Percentiles rank a stretch among this genome's conserved stretches.
Evolutionary conservation across 1,140 invertebrate genomes (phyloP).

Genomic region (Elysia chlorotica): DNA sequence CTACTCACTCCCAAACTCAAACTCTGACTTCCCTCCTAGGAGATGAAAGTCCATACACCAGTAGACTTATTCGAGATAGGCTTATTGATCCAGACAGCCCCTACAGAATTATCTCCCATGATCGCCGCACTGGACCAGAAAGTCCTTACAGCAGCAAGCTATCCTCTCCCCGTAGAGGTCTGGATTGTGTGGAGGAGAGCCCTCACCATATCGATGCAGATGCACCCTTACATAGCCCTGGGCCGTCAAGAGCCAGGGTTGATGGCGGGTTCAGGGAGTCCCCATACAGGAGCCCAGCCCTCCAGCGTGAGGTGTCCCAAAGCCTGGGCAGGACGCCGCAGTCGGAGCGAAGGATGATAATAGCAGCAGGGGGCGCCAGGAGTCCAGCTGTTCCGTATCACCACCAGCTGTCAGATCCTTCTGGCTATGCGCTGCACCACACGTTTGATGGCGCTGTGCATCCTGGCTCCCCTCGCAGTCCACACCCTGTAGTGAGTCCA

Average conservation of each 20-base stretch:
- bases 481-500: no score
- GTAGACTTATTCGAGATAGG: conserved; percentile 21
- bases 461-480: conserved; percentile 1
- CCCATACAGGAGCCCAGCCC: conserved; percentile 17
- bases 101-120: conserved; percentile 19
- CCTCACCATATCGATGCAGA: neutral
- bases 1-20: conserved; percentile 16
- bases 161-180: no score
- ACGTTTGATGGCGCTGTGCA: no score
- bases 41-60: conserved; percentile 22
- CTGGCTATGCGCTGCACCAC: no score
- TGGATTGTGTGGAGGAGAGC: no score
- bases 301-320: conserved; percentile 3
- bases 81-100: conserved; percentile 25
- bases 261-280: conserved; percentile 9
- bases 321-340: neutral
- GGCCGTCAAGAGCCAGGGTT: neutral
- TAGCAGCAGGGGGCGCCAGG: conserved; percentile 1
- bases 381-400: no score
- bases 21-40: conserved; percentile 13
- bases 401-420: no score
- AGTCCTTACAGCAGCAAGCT: conserved; percentile 23
- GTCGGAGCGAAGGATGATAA: no score
- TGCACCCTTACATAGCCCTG: neutral
- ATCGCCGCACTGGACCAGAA: conserved; percentile 17